These are phyloP conservation scores for Aptenodytes patagonicus DNA, from an alignment of 2,113 vertebrate genomes.

Conservation along the genomic window DNA sequence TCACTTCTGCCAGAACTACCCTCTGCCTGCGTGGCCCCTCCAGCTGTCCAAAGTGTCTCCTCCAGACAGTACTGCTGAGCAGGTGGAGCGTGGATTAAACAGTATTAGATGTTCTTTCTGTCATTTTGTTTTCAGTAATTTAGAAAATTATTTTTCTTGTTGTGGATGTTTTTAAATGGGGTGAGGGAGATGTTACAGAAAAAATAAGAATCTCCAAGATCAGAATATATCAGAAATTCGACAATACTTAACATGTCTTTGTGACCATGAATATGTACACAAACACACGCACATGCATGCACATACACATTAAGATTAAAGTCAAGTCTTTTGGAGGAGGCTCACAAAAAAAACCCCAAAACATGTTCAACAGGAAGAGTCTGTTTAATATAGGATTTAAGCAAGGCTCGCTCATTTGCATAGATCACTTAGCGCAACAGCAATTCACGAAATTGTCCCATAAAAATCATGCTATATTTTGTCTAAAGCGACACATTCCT, in stretches of 20 bases:
- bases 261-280: not conserved
- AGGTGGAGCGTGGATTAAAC: not conserved
- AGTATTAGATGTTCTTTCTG: not conserved
- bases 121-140: not conserved
- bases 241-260: not conserved
- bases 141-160: not conserved
- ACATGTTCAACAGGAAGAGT: constrained; percentile 25
- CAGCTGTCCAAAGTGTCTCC: constrained; percentile 40
- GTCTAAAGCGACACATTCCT: constrained; percentile 68
- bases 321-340: not conserved
- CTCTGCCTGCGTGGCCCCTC: not conserved
- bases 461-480: constrained; percentile 25
- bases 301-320: not conserved
- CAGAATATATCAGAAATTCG: not conserved
- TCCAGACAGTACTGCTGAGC: constrained; percentile 9
- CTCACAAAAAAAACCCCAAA: not conserved
- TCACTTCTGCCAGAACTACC: constrained; percentile 3
- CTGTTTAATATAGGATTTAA: constrained; percentile 16
- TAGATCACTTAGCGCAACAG: constrained; percentile 13
- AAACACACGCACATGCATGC: not conserved
- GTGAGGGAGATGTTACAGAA: not conserved
- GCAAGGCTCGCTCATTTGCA: constrained; percentile 25
- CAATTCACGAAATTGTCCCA: constrained; percentile 32
- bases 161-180: not conserved
- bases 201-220: not conserved